Evolutionary conservation across 2,888 invertebrate genomes (phyloP).

Genomic region (Lottia gigantea): DNA sequence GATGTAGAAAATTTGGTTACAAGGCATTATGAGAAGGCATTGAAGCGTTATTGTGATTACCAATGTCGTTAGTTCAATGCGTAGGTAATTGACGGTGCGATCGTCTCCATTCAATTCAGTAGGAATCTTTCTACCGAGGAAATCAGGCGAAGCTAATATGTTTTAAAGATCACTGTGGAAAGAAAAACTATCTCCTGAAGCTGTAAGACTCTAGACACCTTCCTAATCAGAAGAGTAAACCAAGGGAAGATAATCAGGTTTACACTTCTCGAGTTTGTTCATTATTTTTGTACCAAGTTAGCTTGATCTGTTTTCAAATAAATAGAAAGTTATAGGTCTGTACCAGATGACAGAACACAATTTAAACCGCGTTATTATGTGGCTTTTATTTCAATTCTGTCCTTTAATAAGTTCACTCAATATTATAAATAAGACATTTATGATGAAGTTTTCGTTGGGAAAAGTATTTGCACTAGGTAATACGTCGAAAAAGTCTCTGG

Average conservation of each 20-base stretch:
- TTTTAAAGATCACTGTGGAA: slow-evolving; percentile 13
- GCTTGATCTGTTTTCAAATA: too few relatives aligned
- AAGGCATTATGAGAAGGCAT: slow-evolving; percentile 22
- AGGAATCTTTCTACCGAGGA: slow-evolving; percentile 19
- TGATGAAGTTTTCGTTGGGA: too few relatives aligned
- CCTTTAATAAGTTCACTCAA: too few relatives aligned
- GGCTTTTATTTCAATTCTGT: too few relatives aligned
- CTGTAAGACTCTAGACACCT: background rate
- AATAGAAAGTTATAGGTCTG: too few relatives aligned
- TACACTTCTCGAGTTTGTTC: too few relatives aligned
- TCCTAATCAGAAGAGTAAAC: background rate
- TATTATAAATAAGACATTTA: too few relatives aligned
- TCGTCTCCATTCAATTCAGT: slow-evolving; percentile 20
- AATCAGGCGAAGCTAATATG: slow-evolving; percentile 21
- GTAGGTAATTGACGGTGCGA: slow-evolving; percentile 22
- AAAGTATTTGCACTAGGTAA: too few relatives aligned
- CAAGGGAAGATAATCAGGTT: slow-evolving; percentile 1
- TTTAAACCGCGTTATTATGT: too few relatives aligned
- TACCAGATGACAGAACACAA: too few relatives aligned
- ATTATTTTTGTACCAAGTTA: too few relatives aligned
- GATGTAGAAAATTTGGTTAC: slow-evolving; percentile 21
- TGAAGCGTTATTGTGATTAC: slow-evolving; percentile 18
- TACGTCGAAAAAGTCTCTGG: too few relatives aligned
- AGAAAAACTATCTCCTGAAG: background rate
- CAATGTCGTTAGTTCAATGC: slow-evolving; percentile 16